phyloP scores from a whole-genome alignment of 2,797 vertebrate genomes.

The Oryzias dopingdopingensis region DNA sequence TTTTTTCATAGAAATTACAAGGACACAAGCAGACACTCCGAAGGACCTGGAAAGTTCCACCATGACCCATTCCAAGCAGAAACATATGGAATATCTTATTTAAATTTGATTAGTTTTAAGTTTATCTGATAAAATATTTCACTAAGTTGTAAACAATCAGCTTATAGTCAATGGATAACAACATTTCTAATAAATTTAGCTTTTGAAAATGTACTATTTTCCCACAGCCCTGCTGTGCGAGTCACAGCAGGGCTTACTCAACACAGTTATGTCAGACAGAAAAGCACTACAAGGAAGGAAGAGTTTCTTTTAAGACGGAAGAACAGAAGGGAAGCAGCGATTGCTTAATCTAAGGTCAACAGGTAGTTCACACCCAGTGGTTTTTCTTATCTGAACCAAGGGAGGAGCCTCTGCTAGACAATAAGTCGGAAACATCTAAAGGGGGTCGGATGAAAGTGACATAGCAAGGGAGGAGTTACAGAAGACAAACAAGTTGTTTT shows the following conservation, averaged over 20 bases:
- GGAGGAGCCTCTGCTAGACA: background rate
- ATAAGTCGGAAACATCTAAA: slow-evolving; percentile 23
- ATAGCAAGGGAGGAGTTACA: slow-evolving; percentile 19
- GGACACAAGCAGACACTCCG: no score
- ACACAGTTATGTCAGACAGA: slow-evolving; percentile 29
- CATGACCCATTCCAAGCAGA: no score
- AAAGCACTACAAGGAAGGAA: slow-evolving; percentile 36
- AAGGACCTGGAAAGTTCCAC: no score
- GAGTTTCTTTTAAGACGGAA: slow-evolving; percentile 34
- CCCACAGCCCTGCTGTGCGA: background rate
- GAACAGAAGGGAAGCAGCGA: slow-evolving; percentile 44
- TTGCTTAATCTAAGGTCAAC: slow-evolving; percentile 44
- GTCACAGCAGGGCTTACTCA: background rate
- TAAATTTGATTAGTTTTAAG: no score
- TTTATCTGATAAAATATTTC: background rate
- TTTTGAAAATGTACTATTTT: background rate
- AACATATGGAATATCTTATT: no score
- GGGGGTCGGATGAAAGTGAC: slow-evolving; percentile 28
- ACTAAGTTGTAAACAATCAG: background rate
- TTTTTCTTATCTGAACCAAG: slow-evolving; percentile 20
- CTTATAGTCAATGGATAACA: background rate
- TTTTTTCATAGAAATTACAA: no score
- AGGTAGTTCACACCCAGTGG: slow-evolving; percentile 32
- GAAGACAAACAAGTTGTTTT: slow-evolving; percentile 16
- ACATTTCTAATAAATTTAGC: background rate